Base-by-base conservation (phyloP, 2,888 invertebrate species). In the Volucella inanis region DNA sequence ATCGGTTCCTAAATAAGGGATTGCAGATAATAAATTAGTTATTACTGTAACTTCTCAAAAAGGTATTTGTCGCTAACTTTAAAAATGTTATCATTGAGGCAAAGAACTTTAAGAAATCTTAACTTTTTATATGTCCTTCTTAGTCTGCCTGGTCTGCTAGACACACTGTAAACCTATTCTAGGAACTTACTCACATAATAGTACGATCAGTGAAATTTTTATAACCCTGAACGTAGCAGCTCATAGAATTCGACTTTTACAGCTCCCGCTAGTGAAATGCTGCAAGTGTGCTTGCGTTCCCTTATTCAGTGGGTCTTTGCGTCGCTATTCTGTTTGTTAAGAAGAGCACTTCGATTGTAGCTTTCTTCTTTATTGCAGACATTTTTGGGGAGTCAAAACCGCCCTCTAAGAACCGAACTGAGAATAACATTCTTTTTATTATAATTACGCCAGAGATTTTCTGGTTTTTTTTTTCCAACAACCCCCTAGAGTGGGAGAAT, bases 311-410 rank as follows among this genome's bases (percentile, higher is more conserved):
- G 55, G 22, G 41, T 22, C 39, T 0, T 18, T 38, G 49, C 22
- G 41, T 61, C 15, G 61, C 22, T 38, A 14, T 31, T 31, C 43
- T 52, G 12, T 61, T 52, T 72, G 43, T 47, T 54, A 47, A 72
- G 62, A 54, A 52, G 18, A 55, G 45, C 62, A 47, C 45, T 64
- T 72, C 62, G 43, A 75, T 75, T 67, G 65, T 57, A 31, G 49
- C 50, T 22, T n/a, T 12, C 43, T 15, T 15, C 65, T 75, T 75
- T 75, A 75, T 75, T 75, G 50, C 75, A 59, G 14, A 67, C 57
- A 45, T 50, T 59, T 50, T 59, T 12, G 45, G 4, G 54, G n/a
- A 54, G 15, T 15, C 31, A 43, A 12, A 41, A 10, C 50, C 52
- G 9, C 31, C 43, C 45, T 8, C 62, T 8, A 54, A n/a, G n/a